Evolutionary conservation across 2,797 vertebrate species (phyloP).

Genomic region (Falco berigora): DNA sequence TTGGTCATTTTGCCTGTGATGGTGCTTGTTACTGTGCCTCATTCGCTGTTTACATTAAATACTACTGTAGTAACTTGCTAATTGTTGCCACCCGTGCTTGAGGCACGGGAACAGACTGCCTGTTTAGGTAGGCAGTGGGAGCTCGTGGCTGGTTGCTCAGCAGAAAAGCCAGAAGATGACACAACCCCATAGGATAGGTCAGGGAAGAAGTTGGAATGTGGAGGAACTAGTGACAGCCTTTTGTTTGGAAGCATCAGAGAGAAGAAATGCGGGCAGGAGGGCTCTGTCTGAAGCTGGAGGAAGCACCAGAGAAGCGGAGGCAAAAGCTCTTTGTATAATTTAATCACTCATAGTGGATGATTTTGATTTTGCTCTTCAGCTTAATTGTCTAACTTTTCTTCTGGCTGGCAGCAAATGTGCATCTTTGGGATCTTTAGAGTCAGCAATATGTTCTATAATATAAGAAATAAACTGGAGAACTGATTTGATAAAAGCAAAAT

Average conservation of each 20-base stretch:
- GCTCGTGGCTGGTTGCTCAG: not conserved
- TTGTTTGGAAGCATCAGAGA: not conserved
- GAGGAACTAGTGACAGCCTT: not conserved
- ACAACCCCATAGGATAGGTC: fast-evolving
- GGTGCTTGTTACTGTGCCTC: slow-evolving; percentile 46
- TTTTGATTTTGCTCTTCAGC: not conserved
- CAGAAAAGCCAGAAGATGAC: not conserved
- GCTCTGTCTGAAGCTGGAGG: not conserved
- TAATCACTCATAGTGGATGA: not conserved
- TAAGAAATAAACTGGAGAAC: not conserved
- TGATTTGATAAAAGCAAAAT: not conserved
- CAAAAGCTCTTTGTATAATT: not conserved
- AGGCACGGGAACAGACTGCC: not conserved
- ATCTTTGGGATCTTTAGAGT: not conserved
- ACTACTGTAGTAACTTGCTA: not conserved
- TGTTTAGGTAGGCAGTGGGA: not conserved
- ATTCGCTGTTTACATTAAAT: slow-evolving; percentile 14
- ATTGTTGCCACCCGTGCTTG: not conserved
- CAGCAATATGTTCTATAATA: not conserved
- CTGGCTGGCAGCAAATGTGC: not conserved
- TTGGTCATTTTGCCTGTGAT: not conserved
- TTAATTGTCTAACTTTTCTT: not conserved
- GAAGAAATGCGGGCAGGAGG: not conserved
- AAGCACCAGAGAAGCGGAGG: not conserved
- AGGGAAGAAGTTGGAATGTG: not conserved